Evolutionary conservation across 1,140 invertebrate species (phyloP).

Genomic region (Drosophila malerkotliana): DNA sequence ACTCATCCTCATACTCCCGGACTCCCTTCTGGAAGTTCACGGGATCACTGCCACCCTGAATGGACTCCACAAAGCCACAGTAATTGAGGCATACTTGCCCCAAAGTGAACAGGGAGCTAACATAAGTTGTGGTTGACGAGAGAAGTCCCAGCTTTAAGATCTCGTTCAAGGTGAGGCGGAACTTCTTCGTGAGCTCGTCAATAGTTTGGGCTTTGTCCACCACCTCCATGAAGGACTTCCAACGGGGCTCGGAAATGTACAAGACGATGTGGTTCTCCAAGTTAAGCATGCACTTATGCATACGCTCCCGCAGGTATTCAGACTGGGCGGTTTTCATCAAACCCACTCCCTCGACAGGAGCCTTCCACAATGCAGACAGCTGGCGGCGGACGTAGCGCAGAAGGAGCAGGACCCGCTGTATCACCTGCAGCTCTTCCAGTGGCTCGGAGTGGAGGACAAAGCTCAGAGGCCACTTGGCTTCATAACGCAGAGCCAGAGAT

Average conservation of each 20-base stretch:
- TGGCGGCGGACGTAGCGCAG: constrained; percentile 48
- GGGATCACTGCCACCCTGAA: background rate
- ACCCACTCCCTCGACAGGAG: background rate
- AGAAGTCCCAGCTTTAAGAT: constrained; percentile 35
- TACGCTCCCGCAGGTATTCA: constrained; percentile 20
- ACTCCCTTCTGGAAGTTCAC: constrained; percentile 9
- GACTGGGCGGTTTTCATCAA: background rate
- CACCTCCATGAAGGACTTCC: constrained; percentile 20
- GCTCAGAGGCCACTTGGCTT: constrained; percentile 58
- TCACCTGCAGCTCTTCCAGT: constrained; percentile 52
- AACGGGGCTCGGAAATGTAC: constrained; percentile 46
- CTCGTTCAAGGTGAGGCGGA: constrained; percentile 34
- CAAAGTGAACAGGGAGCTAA: constrained; percentile 51
- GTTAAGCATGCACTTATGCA: constrained; percentile 34
- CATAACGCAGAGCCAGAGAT: constrained; percentile 41
- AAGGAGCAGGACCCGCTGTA: constrained; percentile 57
- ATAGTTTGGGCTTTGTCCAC: constrained; percentile 30
- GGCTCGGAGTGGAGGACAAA: constrained; percentile 41
- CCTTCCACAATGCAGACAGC: constrained; percentile 18
- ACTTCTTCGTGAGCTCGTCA: constrained; percentile 37
- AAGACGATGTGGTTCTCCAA: constrained; percentile 56
- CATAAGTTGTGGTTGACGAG: constrained; percentile 31
- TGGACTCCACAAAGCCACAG: constrained; percentile 28
- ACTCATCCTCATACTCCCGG: constrained; percentile 44
- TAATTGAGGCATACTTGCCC: constrained; percentile 64